Conservation (phyloP, 1,140 invertebrate species). For the Neodiprion virginianus region DNA sequence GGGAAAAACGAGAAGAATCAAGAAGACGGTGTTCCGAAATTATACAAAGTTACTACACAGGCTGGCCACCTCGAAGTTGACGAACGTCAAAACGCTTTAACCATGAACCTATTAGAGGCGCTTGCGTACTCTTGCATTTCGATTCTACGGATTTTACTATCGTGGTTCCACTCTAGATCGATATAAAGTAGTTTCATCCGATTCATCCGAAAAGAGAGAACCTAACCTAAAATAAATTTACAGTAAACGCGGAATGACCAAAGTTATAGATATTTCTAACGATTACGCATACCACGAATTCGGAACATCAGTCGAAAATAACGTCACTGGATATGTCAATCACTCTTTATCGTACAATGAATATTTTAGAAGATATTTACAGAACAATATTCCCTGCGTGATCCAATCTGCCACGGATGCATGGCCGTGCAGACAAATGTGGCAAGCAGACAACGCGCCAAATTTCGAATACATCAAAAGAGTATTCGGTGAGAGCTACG, state of each 20-base stretch:
- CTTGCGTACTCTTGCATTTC: no score
- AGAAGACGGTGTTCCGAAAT: slow-evolving; percentile 27
- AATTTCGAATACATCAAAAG: slow-evolving; percentile 70
- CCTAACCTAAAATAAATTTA: not conserved
- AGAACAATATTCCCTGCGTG: slow-evolving; percentile 71
- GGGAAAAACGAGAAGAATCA: slow-evolving; percentile 25
- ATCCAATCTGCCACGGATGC: slow-evolving; percentile 65
- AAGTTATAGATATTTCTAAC: not conserved
- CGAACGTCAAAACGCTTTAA: no score
- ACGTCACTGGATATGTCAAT: slow-evolving; percentile 19
- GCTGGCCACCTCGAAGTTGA: not conserved
- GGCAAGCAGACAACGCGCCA: slow-evolving; percentile 65
- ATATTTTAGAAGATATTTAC: slow-evolving; percentile 69
- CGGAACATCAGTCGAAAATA: not conserved
- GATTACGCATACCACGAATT: not conserved
- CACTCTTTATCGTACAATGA: slow-evolving; percentile 44
- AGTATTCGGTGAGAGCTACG: slow-evolving; percentile 59
- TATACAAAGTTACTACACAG: not conserved
- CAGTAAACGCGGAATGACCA: not conserved
- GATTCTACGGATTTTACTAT: no score
- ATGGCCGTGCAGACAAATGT: slow-evolving; percentile 68
- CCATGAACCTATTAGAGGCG: no score
- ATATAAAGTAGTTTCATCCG: not conserved
- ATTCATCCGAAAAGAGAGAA: not conserved
- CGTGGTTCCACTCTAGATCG: no score